A percentile compares a stretch with the other conserved stretches of the same genome.
phyloP scores from a whole-genome alignment of 1,140 invertebrate species.

The Linepithema humile region DNA sequence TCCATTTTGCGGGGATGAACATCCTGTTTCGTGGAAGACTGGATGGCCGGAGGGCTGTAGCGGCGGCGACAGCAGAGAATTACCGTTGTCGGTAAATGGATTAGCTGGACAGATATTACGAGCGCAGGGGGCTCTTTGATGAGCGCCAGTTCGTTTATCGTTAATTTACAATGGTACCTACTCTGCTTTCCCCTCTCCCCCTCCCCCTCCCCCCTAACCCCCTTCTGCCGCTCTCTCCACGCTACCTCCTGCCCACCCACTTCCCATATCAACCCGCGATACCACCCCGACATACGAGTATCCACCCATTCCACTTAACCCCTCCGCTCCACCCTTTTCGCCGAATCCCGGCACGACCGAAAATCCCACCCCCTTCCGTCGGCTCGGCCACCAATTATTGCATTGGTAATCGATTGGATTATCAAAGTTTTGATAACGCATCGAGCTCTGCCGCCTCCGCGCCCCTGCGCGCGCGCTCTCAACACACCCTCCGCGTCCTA shows the following conservation, averaged over 20 bases:
- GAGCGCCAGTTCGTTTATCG: conserved; percentile 76
- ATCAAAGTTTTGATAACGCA: conserved; percentile 79
- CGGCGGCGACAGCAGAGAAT: conserved; percentile 71
- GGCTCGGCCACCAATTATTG: conserved; percentile 76
- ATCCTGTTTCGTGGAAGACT: conserved; percentile 56
- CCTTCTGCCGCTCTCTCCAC: neutral
- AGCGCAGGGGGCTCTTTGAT: conserved; percentile 72
- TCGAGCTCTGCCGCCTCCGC: conserved; percentile 72
- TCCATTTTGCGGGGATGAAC: conserved; percentile 46
- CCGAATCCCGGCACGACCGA: conserved; percentile 67
- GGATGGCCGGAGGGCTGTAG: conserved; percentile 44
- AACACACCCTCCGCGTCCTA: conserved; percentile 65
- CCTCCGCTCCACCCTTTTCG: conserved; percentile 44
- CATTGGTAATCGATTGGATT: conserved; percentile 78
- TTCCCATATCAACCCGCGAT: conserved; percentile 39
- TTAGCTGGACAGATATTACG: conserved; percentile 73
- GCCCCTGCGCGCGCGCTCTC: conserved; percentile 52
- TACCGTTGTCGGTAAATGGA: conserved; percentile 74
- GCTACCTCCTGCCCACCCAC: conserved; percentile 12
- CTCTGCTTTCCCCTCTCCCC: conserved; percentile 18
- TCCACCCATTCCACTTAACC: conserved; percentile 66
- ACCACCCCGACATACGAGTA: conserved; percentile 58
- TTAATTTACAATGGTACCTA: conserved; percentile 74
- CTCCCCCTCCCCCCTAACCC: neutral
- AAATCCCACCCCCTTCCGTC: conserved; percentile 63